Evolutionary conservation across 2,888 invertebrate species (phyloP), one percentile per base, ranked within the genome.

Genomic region (Nemapogon koenigi): DNA sequence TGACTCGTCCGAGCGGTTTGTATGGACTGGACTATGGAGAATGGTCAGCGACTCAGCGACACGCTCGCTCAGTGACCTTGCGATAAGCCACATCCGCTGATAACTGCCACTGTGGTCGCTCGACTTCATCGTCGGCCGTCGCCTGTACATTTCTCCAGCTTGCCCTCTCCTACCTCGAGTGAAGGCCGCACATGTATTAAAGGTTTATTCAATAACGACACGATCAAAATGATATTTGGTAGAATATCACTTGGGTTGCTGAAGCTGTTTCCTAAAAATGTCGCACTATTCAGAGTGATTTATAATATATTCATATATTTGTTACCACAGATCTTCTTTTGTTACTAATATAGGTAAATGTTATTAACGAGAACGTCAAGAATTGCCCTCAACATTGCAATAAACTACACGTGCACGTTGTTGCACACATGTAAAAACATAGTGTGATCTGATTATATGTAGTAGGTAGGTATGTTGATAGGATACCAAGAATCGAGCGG

Each of bases 21-120:
- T n/a, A n/a, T n/a, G n/a, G n/a, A n/a, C n/a, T n/a, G n/a, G n/a
- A n/a, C n/a, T n/a, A 47, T 44, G 41, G 41, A 41, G 42, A 47
- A 51, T 55, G 57, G 56, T 55, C 57, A 57, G 53, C 50, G 46
- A 18, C 38, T 22, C 51, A 53, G 42, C 47, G 48, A 58, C 69
- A 71, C 70, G 72, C 69, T 69, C 63, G 53, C 46, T 45, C 45
- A 36, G 47, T 54, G 59, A 63, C 64, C 62, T 68, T 68, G 63
- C 54, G 70, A 72, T 70, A 72, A 71, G 59, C 57, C 46, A 52
- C 57, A 59, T 62, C 59, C 61, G 62, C 53, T 67, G 73, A 73
- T 73, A 73, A 62, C 54, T 48, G 43, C 49, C 47, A 43, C 47
- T 50, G 46, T 45, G 62, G 63, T 8, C 13, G 31, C 17, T 15